Percentiles rank a stretch among this genome's conserved stretches.
These are phyloP conservation scores for Gymnarchus niloticus DNA, from an alignment of 2,113 vertebrate genomes.

Conservation along the genomic window DNA sequence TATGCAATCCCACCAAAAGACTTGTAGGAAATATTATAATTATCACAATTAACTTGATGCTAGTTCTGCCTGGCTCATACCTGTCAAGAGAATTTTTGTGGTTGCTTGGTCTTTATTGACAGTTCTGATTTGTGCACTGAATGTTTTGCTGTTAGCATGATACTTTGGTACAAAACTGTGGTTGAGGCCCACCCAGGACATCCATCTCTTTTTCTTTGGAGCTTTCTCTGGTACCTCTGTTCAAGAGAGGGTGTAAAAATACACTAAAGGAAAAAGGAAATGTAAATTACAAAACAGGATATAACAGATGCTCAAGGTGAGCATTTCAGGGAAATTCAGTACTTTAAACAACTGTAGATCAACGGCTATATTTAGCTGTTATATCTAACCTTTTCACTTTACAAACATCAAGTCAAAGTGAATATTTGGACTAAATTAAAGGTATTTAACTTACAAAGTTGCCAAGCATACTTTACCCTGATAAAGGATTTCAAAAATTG, in stretches of 20 bases:
- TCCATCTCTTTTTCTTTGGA: background rate
- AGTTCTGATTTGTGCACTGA: background rate
- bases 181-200: background rate
- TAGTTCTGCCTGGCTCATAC: conserved; percentile 38
- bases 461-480: background rate
- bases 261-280: too few relatives aligned
- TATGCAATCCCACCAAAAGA: conserved; percentile 19
- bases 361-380: too few relatives aligned
- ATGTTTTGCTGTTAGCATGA: background rate
- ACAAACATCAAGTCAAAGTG: background rate
- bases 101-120: background rate
- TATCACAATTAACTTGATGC: conserved; percentile 60
- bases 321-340: too few relatives aligned
- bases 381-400: too few relatives aligned
- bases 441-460: background rate
- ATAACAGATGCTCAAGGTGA: too few relatives aligned
- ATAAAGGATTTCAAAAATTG: background rate
- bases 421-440: background rate
- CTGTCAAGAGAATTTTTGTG: background rate
- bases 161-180: background rate
- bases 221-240: background rate
- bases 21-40: conserved; percentile 50
- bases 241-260: too few relatives aligned
- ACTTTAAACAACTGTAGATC: too few relatives aligned
- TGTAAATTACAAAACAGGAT: too few relatives aligned